phyloP scores from a whole-genome alignment of 1,140 invertebrate species.

The Teleogryllus occipitalis region DNA sequence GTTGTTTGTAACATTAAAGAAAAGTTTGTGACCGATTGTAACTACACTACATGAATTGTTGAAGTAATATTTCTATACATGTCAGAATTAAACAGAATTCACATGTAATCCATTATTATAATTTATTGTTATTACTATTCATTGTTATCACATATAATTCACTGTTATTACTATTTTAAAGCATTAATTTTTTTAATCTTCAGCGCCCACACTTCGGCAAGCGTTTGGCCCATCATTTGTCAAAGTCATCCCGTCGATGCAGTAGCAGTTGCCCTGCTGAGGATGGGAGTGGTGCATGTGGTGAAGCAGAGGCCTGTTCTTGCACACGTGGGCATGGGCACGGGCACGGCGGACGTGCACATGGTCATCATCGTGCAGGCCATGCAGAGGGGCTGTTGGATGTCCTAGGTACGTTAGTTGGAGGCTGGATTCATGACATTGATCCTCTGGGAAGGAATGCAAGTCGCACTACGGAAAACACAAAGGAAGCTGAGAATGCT shows the following conservation, averaged over 20 bases:
- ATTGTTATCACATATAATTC: too few relatives aligned
- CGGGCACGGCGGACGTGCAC: background rate
- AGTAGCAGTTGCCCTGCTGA: background rate
- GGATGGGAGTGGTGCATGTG: background rate
- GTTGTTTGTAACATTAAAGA: too few relatives aligned
- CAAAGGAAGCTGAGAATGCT: background rate
- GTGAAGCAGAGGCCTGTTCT: background rate
- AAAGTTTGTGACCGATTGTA: too few relatives aligned
- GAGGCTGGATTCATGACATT: background rate
- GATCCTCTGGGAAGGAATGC: background rate
- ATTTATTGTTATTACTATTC: background rate
- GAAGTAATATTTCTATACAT: too few relatives aligned
- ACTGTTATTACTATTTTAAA: background rate
- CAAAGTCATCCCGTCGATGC: background rate
- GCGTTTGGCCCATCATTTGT: constrained; percentile 16
- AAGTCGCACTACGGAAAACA: background rate
- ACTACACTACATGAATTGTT: too few relatives aligned
- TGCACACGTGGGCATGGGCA: constrained; percentile 1
- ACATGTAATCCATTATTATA: too few relatives aligned
- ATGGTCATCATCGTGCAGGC: background rate
- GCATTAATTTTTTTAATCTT: background rate
- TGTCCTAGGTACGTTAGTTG: background rate
- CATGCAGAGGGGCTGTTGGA: background rate
- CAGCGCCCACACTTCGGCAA: constrained; percentile 18
- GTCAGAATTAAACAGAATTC: too few relatives aligned